Base-by-base conservation (phyloP, 1,140 invertebrate genomes). In the Pseudomyrmex flavicornis region DNA sequence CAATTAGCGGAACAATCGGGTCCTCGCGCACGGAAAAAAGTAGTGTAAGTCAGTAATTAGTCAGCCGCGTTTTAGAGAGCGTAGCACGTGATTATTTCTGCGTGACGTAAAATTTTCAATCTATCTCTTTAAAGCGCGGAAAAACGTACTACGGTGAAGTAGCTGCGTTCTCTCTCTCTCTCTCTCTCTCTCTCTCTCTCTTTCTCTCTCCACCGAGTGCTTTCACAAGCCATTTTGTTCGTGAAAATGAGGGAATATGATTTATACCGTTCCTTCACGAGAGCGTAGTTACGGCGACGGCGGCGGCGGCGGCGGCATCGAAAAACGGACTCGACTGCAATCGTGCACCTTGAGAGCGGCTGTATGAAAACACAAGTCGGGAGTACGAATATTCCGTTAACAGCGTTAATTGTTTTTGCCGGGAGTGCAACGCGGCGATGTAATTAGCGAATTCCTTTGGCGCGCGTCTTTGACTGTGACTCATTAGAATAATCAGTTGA, bases 401-500 rank as follows among this genome's bases (percentile, higher is more conserved):
- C 62, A 7, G 54, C 12, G 44, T 58, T 70, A 17, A 69, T 77
- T 68, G 75, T 77, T 12, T 70, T 8, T 12, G 2, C 4, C 0
- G 20, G 50, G 15, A 48, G 20, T 7, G 46, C 48, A 52, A 44
- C 72, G 68, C 2, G 9, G 20, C 44, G 15, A 54, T 59, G 56
- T 15, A 83, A 87, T 87, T 83, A 86, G 68, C 54, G 58, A 20
- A 61, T 12, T 48, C 50, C 13, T 62, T 54, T n/a, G 52, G 44
- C 7, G 22, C 69, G 48, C 63, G 46, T 84, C 73, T 75, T 84
- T 68, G 46, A 26, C 48, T 66, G 44, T 63, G 50, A 65, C 72
- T 87, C 44, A 26, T 58, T 70, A 61, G 17, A 83, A 87, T 86
- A 87, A 83, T 77, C 58, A 82, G 9, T 46, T 61, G 50, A 44